phyloP scores from a whole-genome alignment of 2,888 invertebrate species.

The Hetaerina titia region DNA sequence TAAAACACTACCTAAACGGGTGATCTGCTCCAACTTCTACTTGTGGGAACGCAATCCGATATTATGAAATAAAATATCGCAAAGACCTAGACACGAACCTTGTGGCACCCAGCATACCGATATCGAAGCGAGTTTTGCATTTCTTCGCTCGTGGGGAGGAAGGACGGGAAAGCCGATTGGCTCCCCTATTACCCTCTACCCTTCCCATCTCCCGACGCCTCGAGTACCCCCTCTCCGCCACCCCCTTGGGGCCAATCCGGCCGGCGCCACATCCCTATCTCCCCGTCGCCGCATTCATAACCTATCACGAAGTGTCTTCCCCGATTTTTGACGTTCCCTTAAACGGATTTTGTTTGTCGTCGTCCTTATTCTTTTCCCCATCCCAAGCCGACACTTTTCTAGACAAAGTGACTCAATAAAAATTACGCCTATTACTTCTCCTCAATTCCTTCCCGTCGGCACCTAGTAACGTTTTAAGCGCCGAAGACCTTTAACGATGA shows the following conservation, averaged over 20 bases:
- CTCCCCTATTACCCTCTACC: not conserved
- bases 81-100: too few relatives aligned
- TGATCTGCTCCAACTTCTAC: too few relatives aligned
- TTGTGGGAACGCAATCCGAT: too few relatives aligned
- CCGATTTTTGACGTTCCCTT: not conserved
- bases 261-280: not conserved
- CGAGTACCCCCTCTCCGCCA: not conserved
- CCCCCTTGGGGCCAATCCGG: not conserved
- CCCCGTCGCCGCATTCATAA: slow-evolving; percentile 9
- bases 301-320: slow-evolving; percentile 11
- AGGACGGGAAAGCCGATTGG: not conserved
- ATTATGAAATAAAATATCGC: too few relatives aligned
- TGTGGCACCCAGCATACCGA: too few relatives aligned
- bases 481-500: too few relatives aligned
- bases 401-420: not conserved
- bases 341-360: slow-evolving; percentile 16
- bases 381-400: not conserved
- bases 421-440: too few relatives aligned
- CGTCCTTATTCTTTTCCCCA: not conserved
- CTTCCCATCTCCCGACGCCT: not conserved
- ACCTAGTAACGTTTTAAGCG: too few relatives aligned
- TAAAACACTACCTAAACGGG: too few relatives aligned
- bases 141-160: too few relatives aligned
- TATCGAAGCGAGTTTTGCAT: too few relatives aligned
- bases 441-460: too few relatives aligned